phyloP scores from a whole-genome alignment of 2,888 invertebrate genomes.

The Lithophane ornitopus region DNA sequence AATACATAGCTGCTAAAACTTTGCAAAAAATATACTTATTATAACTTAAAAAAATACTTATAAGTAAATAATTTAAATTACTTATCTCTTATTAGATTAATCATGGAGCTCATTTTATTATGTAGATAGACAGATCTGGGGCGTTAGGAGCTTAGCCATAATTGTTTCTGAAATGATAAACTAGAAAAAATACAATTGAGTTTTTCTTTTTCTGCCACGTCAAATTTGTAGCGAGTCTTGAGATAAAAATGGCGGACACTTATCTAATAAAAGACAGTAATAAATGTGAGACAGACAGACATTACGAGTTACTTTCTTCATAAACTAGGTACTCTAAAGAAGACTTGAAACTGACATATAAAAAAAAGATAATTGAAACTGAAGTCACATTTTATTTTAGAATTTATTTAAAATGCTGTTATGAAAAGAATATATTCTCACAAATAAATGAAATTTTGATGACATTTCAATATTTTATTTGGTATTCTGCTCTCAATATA shows the following conservation, averaged over 20 bases:
- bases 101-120: slow-evolving; percentile 8
- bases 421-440: background rate
- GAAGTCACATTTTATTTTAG: background rate
- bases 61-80: background rate
- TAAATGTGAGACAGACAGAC: slow-evolving; percentile 47
- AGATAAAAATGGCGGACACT: slow-evolving; percentile 36
- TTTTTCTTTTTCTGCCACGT: slow-evolving; percentile 29
- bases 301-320: background rate
- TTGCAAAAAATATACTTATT: background rate
- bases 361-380: slow-evolving; percentile 16
- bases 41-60: too few relatives aligned
- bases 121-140: slow-evolving; percentile 26
- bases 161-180: slow-evolving; percentile 41
- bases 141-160: slow-evolving; percentile 23
- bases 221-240: background rate
- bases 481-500: background rate
- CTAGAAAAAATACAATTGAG: slow-evolving; percentile 17
- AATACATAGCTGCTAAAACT: too few relatives aligned
- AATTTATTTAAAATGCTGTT: background rate
- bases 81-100: slow-evolving; percentile 16
- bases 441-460: slow-evolving; percentile 4
- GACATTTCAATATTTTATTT: background rate
- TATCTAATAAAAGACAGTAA: slow-evolving; percentile 32
- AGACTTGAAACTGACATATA: background rate
- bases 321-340: background rate